phyloP scores from a whole-genome alignment of 2,113 vertebrate species.

The Ophthalmolycus amberensis region DNA sequence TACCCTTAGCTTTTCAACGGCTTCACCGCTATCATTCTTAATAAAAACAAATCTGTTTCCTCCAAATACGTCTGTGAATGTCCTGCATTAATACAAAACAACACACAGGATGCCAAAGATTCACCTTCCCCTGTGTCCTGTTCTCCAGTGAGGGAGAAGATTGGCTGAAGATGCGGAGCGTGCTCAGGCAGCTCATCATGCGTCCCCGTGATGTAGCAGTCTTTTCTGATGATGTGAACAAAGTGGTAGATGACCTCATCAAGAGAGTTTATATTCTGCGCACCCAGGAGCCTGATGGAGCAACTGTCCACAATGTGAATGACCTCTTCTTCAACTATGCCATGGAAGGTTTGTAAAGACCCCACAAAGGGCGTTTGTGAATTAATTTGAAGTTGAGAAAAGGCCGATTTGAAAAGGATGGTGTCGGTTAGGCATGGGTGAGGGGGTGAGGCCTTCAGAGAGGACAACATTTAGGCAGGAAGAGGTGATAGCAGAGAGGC shows the following conservation, averaged over 20 bases:
- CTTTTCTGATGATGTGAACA: conserved; percentile 88
- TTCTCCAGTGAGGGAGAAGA: conserved; percentile 88
- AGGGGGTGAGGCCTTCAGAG: neutral
- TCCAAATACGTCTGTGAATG: neutral
- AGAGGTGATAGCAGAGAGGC: neutral
- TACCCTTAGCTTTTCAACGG: neutral
- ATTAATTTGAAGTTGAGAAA: neutral
- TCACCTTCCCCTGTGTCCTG: neutral
- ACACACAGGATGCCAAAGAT: neutral
- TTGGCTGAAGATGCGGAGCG: conserved; percentile 93
- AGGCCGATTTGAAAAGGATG: neutral
- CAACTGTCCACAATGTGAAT: conserved; percentile 88
- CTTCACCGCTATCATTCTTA: neutral
- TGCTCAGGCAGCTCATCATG: conserved; percentile 92
- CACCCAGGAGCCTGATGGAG: conserved; percentile 80
- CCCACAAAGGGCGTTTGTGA: neutral
- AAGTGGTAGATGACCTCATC: conserved; percentile 89
- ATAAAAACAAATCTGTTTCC: neutral
- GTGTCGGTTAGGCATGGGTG: neutral
- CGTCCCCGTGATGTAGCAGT: conserved; percentile 89
- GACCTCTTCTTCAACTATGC: conserved; percentile 95
- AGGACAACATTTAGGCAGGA: neutral
- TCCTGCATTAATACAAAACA: neutral
- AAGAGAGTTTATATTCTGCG: conserved; percentile 85
- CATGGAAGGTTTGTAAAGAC: conserved; percentile 90